Base-by-base conservation (phyloP, 1,140 invertebrate species). In the Pseudobourletiella spinata region DNA sequence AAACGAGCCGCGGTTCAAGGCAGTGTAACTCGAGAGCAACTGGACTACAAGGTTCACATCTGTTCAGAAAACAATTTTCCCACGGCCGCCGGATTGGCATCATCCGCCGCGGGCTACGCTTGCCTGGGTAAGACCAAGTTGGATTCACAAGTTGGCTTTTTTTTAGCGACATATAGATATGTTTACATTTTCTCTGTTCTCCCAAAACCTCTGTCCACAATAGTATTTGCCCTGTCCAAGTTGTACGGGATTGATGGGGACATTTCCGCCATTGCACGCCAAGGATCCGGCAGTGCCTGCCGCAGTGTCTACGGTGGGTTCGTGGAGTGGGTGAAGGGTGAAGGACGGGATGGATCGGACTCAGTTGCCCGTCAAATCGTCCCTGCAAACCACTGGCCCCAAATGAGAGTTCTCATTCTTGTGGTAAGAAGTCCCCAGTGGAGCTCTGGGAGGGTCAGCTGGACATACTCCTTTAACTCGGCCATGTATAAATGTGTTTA, bases 61-160 rank as follows among this genome's bases (percentile, higher is more conserved):
- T 90, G 86, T 74, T 98, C 95, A 0, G 83, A 85, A 71, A 99
- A 99, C 76, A 99, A 98, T 79, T 99, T 99, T 75, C 96, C 97
- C 20, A 98, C 95, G 20, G 95, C 95, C 24, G 95, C 96, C 65
- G 97, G 97, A 1, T 78, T 99, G 26, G 96, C 97, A 4, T 98
- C 94, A 2, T 98, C 95, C 64, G 96, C 97, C 59, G 93, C 96
- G 59, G 97, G 96, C 24, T 99, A 97, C 78, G 94, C 96, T 24
- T 95, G 88, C 74, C 77, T 92, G 35, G 84, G 83, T 78, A 76
- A 69, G 51, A 11, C 11, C 20, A 22, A 32, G n/a, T 18, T n/a
- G 16, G 14, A 6, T 55, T 3, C 15, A 14, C 8, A 22, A 18
- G 48, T 22, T n/a, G n/a, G n/a, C n/a, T n/a, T n/a, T n/a, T 22